Evolutionary conservation across 2,113 vertebrate species (phyloP), one percentile per base, ranked within the genome.

Genomic region (Silurus asotus): DNA sequence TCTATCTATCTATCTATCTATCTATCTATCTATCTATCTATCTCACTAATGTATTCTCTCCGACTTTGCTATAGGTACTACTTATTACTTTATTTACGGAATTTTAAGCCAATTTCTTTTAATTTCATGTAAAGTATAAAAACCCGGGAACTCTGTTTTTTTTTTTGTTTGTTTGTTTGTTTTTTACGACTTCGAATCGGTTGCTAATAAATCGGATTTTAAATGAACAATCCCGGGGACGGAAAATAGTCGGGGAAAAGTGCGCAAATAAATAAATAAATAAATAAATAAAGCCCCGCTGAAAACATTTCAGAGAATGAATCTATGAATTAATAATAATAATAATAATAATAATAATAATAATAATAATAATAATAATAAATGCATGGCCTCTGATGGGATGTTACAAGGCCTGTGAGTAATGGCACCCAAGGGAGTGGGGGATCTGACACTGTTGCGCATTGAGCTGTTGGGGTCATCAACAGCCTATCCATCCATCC

Each of bases 331-430:
- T 82, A 19, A 20, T 59, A 69, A 65, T 67, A 84, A 70, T 79
- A 61, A 62, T 78, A 84, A 83, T 87, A 86, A 65, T 64, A 48
- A 55, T 82, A 3, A 56, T 65, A 67, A 79, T 79, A 78, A 78
- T 25, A 55, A 77, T 65, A 55, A 77, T 28, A 55, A 78, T 67
- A 55, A 67, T 56, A 79, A 67, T 77, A 65, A 64, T 76, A 19
- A 64, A 64, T 64, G n/a, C 45, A 55, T 82, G 80, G 80, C 79
- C 8, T 28, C 37, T 51, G 61, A 59, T 79, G 77, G 25, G 75
- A n/a, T 78, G 53, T 59, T 81, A 49, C n/a, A 64, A 81, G 6
- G 49, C 14, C 61, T 67, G 45, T 82, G 80, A 82, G 23, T 53
- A 82, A 82, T 25, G 61, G 45, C 45, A 65, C 62, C 28, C 77